Conservation (phyloP, 2,888 invertebrate species). For the Cryptus armator region DNA sequence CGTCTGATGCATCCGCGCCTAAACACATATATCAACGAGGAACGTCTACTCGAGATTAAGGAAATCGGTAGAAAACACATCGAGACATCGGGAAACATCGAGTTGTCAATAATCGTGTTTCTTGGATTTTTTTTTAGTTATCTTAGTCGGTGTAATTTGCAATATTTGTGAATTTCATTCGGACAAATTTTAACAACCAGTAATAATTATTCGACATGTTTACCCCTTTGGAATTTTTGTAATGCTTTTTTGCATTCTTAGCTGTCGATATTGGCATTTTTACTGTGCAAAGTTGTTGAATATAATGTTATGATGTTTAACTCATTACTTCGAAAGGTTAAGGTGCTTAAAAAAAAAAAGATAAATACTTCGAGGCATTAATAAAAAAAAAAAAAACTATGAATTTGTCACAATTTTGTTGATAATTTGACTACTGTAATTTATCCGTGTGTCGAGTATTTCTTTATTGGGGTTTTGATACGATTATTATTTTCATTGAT, state of each 20-base stretch:
- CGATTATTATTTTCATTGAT: slow-evolving; percentile 37
- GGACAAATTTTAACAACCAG: background rate
- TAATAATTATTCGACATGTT: background rate
- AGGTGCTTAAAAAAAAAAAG: background rate
- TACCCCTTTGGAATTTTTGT: no score
- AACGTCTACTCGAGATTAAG: slow-evolving; percentile 89
- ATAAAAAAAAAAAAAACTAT: background rate
- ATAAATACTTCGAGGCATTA: background rate
- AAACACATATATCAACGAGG: slow-evolving; percentile 94
- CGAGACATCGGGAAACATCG: slow-evolving; percentile 72
- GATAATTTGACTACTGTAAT: background rate
- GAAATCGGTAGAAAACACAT: slow-evolving; percentile 78
- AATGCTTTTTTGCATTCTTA: no score
- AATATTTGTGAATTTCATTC: background rate
- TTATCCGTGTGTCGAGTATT: background rate
- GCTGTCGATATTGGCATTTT: no score
- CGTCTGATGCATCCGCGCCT: slow-evolving; percentile 93
- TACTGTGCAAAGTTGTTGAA: no score
- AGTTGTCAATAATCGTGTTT: slow-evolving; percentile 1
- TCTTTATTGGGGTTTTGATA: slow-evolving; percentile 1
- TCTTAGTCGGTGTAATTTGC: background rate
- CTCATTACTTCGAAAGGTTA: no score
- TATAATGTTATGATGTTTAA: no score
- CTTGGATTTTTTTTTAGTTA: background rate
- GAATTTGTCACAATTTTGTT: background rate